These are phyloP conservation scores for Galemys pyrenaicus DNA, from an alignment of 2,113 vertebrate species.

Conservation along the genomic window DNA sequence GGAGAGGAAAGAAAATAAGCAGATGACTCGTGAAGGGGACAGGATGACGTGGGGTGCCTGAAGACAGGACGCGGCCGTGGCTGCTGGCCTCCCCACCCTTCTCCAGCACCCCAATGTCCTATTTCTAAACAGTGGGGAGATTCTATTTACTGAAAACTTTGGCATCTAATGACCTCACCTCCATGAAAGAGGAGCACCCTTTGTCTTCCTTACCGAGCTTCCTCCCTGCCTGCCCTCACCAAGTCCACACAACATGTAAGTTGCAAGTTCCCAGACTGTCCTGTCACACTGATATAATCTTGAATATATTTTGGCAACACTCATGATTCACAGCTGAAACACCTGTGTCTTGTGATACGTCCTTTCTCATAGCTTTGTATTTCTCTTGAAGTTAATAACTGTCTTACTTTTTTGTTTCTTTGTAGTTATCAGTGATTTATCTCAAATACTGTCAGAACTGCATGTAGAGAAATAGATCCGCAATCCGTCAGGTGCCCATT, in stretches of 20 bases:
- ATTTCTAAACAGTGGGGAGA: neutral
- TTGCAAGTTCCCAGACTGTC: neutral
- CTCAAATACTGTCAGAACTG: neutral
- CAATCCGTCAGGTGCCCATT: rapidly evolving
- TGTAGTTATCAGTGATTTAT: neutral
- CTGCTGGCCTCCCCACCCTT: too few relatives aligned
- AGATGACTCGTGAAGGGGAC: too few relatives aligned
- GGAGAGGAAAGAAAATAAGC: too few relatives aligned
- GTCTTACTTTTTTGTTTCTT: neutral
- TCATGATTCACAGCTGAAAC: neutral
- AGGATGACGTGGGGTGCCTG: too few relatives aligned
- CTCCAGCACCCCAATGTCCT: too few relatives aligned
- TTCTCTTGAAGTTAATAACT: neutral
- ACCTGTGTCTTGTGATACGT: neutral
- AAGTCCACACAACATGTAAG: neutral
- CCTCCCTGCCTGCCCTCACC: too few relatives aligned
- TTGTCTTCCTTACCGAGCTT: neutral
- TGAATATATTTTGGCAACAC: neutral
- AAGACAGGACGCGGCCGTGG: too few relatives aligned
- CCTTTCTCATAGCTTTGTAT: neutral
- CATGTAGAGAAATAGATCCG: neutral
- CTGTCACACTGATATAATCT: neutral
- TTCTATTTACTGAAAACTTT: neutral
- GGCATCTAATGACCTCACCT: neutral
- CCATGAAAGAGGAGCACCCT: neutral